A percentile compares a stretch with the other conserved stretches of the same genome.
These are phyloP conservation scores for Hydropsyche tenuis DNA, from an alignment of 1,140 invertebrate genomes.

Conservation along the genomic window DNA sequence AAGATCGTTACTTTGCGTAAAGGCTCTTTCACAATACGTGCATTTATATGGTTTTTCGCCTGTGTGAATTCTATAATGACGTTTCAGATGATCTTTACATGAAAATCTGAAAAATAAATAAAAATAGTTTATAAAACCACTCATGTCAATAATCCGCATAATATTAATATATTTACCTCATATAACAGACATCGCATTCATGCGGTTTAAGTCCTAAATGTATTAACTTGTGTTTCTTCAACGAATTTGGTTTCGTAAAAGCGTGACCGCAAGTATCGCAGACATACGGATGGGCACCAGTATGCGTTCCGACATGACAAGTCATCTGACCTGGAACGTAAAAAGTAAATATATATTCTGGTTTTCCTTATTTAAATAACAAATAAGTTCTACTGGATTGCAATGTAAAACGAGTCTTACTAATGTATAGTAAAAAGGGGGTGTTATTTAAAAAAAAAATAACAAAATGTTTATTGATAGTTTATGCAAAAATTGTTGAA, in stretches of 20 bases:
- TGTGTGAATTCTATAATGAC: conserved; percentile 73
- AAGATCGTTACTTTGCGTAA: conserved; percentile 63
- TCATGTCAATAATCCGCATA: conserved; percentile 61
- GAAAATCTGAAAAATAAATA: conserved; percentile 54
- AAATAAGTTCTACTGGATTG: too few relatives aligned
- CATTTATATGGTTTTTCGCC: conserved; percentile 75
- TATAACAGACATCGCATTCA: conserved; percentile 78
- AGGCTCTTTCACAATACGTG: conserved; percentile 63
- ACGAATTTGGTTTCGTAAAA: conserved; percentile 73
- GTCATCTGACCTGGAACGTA: conserved; percentile 59
- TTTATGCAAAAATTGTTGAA: too few relatives aligned
- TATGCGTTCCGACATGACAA: conserved; percentile 64
- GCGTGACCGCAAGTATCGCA: conserved; percentile 73
- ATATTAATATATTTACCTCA: conserved; percentile 60
- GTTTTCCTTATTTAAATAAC: too few relatives aligned
- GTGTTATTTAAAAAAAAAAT: too few relatives aligned
- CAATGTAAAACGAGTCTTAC: too few relatives aligned
- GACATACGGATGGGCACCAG: conserved; percentile 66
- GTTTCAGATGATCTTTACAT: conserved; percentile 62
- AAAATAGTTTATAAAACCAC: conserved; percentile 39
- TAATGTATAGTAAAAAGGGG: too few relatives aligned
- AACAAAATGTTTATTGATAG: too few relatives aligned
- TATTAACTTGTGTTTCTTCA: conserved; percentile 69
- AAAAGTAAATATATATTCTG: too few relatives aligned
- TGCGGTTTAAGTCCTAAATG: conserved; percentile 82